phyloP scores from a whole-genome alignment of 2,113 vertebrate species.

The Epinephelus lanceolatus region DNA sequence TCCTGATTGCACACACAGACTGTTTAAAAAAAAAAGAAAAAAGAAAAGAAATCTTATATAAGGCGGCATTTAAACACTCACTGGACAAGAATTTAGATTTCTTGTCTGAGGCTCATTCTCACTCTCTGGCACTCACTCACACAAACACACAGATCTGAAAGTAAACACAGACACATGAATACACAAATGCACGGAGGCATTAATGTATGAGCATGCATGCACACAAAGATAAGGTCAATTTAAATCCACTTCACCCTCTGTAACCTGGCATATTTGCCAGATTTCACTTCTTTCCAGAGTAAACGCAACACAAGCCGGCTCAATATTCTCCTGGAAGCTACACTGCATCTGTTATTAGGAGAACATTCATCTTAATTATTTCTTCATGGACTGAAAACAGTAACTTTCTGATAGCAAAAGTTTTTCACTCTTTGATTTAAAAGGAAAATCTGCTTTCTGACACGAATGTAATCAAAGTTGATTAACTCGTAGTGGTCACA shows the following conservation, averaged over 20 bases:
- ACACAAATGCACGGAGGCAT: background rate
- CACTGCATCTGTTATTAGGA: background rate
- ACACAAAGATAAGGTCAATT: constrained; percentile 40
- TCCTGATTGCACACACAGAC: constrained; percentile 29
- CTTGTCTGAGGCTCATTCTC: background rate
- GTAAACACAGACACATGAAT: constrained; percentile 20
- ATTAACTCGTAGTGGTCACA: constrained; percentile 33
- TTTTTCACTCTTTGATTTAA: background rate
- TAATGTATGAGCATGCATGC: constrained; percentile 27
- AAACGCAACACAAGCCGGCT: constrained; percentile 28
- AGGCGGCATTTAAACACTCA: constrained; percentile 8
- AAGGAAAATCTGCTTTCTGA: constrained; percentile 19
- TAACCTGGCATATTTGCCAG: constrained; percentile 27
- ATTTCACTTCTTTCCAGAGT: constrained; percentile 36
- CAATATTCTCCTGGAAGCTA: constrained; percentile 10
- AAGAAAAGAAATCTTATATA: background rate
- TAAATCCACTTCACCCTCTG: constrained; percentile 39
- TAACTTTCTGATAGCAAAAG: background rate
- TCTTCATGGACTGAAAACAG: constrained; percentile 8
- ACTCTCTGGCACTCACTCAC: background rate
- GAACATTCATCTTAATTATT: constrained; percentile 5
- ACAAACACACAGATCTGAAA: background rate
- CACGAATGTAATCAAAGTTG: constrained; percentile 32
- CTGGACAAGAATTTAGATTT: constrained; percentile 20
- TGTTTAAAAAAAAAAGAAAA: background rate